phyloP scores from a whole-genome alignment of 2,888 invertebrate species.

The Theodoxus fluviatilis region DNA sequence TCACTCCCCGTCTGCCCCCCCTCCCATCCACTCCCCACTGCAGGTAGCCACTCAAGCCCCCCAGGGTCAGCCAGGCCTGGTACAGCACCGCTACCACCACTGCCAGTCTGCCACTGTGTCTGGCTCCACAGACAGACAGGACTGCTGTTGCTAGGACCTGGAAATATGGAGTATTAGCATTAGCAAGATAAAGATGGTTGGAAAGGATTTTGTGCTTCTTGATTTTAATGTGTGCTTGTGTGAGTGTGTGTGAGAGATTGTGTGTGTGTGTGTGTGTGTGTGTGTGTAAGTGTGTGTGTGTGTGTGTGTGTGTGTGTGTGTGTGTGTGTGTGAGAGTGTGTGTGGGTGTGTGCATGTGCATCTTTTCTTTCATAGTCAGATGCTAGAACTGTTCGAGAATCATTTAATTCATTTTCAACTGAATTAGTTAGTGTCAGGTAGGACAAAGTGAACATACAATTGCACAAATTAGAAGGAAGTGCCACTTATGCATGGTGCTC shows the following conservation, averaged over 20 bases:
- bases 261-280: too few species aligned
- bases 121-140: slow-evolving; percentile 69
- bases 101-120: slow-evolving; percentile 70
- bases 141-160: slow-evolving; percentile 74
- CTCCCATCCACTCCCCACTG: slow-evolving; percentile 66
- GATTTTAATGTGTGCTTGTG: slow-evolving; percentile 74
- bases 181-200: background rate
- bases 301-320: too few species aligned
- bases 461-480: too few species aligned
- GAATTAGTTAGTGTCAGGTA: too few species aligned
- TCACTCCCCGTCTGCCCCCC: slow-evolving; percentile 67
- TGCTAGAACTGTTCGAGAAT: too few species aligned
- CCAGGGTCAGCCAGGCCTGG: slow-evolving; percentile 72
- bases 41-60: slow-evolving; percentile 76
- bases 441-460: too few species aligned
- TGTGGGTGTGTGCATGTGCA: too few species aligned
- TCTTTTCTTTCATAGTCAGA: too few species aligned
- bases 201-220: background rate
- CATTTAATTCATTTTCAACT: too few species aligned
- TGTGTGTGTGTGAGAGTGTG: too few species aligned
- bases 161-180: slow-evolving; percentile 26
- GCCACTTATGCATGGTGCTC: too few species aligned
- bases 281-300: too few species aligned
- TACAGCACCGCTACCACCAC: slow-evolving; percentile 72
- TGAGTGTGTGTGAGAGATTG: slow-evolving; percentile 97